phyloP scores from a whole-genome alignment of 2,797 vertebrate genomes.

The Malacoraja senta region DNA sequence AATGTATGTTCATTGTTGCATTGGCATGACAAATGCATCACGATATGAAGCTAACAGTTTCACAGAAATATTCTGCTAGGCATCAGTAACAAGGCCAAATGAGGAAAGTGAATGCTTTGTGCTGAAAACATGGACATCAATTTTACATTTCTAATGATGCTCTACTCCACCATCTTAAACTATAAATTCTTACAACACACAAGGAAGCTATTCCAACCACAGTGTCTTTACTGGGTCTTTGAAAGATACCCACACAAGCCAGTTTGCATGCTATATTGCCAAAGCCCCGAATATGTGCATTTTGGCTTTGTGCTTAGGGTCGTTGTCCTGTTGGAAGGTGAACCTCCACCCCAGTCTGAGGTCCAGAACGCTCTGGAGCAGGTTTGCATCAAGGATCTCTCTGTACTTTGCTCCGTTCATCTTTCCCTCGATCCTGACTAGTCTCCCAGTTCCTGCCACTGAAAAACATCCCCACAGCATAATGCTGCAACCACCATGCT shows the following conservation, averaged over 20 bases:
- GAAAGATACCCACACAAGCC: not conserved
- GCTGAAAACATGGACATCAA: not conserved
- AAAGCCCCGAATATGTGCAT: not conserved
- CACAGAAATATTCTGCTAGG: not conserved
- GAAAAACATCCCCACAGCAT: too few relatives aligned
- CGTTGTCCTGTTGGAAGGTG: too few relatives aligned
- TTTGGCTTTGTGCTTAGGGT: not conserved
- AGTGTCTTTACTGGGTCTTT: not conserved
- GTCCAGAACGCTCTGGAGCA: too few relatives aligned
- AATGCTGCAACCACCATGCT: too few relatives aligned
- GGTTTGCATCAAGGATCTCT: too few relatives aligned
- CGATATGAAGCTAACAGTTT: not conserved
- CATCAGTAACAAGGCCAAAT: not conserved
- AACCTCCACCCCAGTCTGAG: too few relatives aligned
- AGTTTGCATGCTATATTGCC: not conserved
- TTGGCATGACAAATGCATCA: not conserved
- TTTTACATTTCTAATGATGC: not conserved
- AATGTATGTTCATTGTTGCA: not conserved
- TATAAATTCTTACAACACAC: not conserved
- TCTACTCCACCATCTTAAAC: not conserved
- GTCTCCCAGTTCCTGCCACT: too few relatives aligned
- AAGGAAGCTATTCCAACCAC: not conserved
- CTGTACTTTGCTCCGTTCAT: too few relatives aligned
- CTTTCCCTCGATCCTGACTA: too few relatives aligned
- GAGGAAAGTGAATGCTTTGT: not conserved